Conservation (phyloP, 2,888 invertebrate genomes). For the Melanchra persicariae region DNA sequence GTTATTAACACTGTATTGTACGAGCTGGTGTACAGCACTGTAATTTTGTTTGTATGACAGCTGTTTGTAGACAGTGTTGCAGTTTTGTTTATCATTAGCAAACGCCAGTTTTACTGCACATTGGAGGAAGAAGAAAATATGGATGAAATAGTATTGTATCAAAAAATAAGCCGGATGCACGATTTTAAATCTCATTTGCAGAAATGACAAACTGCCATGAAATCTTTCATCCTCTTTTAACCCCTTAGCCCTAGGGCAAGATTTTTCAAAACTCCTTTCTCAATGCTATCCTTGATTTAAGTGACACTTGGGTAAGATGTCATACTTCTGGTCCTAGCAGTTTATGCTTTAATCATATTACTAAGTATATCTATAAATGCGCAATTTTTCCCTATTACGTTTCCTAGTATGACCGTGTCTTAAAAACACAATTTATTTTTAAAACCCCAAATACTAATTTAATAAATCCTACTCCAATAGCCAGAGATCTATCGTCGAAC, state of each 20-base stretch:
- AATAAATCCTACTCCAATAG: not conserved
- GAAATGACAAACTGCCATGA: too few relatives aligned
- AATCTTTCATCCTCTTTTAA: too few relatives aligned
- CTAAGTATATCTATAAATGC: not conserved
- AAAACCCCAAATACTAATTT: not conserved
- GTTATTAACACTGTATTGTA: conserved; percentile 27
- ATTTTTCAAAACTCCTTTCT: too few relatives aligned
- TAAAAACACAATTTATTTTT: not conserved
- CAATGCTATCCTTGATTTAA: too few relatives aligned
- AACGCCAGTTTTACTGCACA: not conserved
- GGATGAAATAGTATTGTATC: too few relatives aligned
- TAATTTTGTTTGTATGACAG: conserved; percentile 22
- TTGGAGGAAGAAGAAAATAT: not conserved
- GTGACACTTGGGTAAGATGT: not conserved
- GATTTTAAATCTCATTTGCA: too few relatives aligned
- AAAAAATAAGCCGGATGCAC: too few relatives aligned
- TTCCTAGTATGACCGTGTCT: not conserved
- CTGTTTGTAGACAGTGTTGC: not conserved
- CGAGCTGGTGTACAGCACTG: not conserved
- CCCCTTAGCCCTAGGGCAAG: too few relatives aligned
- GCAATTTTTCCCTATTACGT: not conserved
- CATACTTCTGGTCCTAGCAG: not conserved
- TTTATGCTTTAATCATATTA: not conserved
- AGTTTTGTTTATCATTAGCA: not conserved
- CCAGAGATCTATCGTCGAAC: conserved; percentile 69